These are phyloP conservation scores for Ferdinandea cuprea DNA, from an alignment of 2,888 invertebrate species.

Conservation along the genomic window DNA sequence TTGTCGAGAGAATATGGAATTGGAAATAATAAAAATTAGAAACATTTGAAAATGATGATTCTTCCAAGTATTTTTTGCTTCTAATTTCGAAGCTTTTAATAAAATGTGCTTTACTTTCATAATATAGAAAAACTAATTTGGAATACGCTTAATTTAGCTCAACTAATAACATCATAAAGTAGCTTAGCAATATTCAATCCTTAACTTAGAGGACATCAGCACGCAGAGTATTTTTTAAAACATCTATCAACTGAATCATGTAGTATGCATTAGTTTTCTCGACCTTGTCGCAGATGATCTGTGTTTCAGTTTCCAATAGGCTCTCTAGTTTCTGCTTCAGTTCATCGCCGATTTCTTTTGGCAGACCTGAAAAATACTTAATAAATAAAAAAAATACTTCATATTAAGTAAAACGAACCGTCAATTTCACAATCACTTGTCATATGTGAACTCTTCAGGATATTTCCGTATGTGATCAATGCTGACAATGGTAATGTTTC, in stretches of 20 bases:
- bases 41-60: no score
- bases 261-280: conserved; percentile 44
- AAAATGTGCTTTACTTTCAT: no score
- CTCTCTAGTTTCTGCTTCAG: conserved; percentile 31
- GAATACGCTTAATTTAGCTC: no score
- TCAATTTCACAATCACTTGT: conserved; percentile 79
- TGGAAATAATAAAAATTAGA: no score
- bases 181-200: no score
- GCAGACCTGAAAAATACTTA: conserved; percentile 46
- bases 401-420: conserved; percentile 71
- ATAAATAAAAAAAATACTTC: conserved; percentile 63
- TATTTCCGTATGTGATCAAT: conserved; percentile 80
- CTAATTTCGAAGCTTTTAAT: no score
- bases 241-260: conserved; percentile 32
- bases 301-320: conserved; percentile 16
- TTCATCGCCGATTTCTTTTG: conserved; percentile 17
- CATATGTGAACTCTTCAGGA: conserved; percentile 79
- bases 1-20: no score
- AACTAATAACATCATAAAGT: no score
- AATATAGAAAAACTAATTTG: no score
- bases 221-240: background rate
- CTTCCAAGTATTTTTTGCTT: no score
- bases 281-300: conserved; percentile 45
- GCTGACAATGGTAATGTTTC: conserved; percentile 78
- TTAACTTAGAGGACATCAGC: background rate